These are phyloP conservation scores for Turritopsis rubra DNA, from an alignment of 30 jellyfish, hydroid and myxozoan genomes.

Conservation along the genomic window DNA sequence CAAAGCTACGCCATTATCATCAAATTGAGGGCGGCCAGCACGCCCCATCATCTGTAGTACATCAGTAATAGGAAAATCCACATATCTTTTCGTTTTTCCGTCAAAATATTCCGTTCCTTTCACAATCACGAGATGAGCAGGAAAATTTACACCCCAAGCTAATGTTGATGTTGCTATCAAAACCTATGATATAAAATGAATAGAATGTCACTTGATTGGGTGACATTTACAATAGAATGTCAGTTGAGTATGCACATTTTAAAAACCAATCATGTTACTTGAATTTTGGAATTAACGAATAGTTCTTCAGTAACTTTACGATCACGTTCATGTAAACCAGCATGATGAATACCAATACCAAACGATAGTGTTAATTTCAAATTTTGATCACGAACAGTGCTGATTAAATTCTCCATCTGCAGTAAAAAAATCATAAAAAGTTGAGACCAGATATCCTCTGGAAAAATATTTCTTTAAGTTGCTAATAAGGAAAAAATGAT, in stretches of 20 bases:
- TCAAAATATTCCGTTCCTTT: conserved; percentile 97
- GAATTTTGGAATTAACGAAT: conserved; percentile 87
- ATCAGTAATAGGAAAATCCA: conserved; percentile 98
- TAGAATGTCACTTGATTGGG: background rate
- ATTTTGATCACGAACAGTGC: conserved; percentile 84
- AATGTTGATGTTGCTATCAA: conserved; percentile 92
- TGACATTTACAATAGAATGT: too few relatives aligned
- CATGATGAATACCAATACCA: conserved; percentile 99
- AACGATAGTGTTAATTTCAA: conserved; percentile 81
- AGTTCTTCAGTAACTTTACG: conserved; percentile 85
- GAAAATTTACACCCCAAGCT: conserved; percentile 99
- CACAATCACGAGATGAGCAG: conserved; percentile 94
- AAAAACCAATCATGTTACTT: conserved; percentile 47
- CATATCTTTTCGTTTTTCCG: conserved; percentile 87
- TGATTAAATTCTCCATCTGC: conserved; percentile 65
- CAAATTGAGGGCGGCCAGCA: conserved; percentile 99
- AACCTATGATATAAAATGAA: conserved; percentile 34
- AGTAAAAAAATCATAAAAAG: background rate
- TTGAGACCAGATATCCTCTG: too few relatives aligned
- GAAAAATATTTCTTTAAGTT: background rate
- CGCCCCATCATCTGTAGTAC: conserved; percentile 99
- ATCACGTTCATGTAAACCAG: conserved; percentile 94
- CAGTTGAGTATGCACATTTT: too few relatives aligned
- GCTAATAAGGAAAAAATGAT: background rate
- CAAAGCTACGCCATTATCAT: conserved; percentile 95